Conservation (phyloP, 2,113 vertebrate genomes). For the Cebidichthys violaceus region DNA sequence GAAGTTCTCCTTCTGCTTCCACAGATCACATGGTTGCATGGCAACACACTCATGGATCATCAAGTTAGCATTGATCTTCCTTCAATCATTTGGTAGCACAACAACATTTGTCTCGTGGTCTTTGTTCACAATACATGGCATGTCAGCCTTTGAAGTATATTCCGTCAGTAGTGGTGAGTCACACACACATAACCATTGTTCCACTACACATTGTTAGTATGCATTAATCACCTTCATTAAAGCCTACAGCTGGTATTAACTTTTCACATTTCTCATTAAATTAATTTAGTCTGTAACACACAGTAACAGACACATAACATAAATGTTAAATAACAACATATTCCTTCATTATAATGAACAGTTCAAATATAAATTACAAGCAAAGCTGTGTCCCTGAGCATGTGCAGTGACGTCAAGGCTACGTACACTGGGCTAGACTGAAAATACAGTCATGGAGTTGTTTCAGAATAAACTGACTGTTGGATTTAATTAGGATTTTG, state of each 20-base stretch:
- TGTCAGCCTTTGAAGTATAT: constrained; percentile 23
- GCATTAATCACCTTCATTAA: constrained; percentile 10
- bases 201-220: background rate
- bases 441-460: background rate
- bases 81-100: constrained; percentile 36
- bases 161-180: background rate
- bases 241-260: background rate
- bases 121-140: constrained; percentile 29
- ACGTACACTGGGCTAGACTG: background rate
- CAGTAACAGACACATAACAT: constrained; percentile 18
- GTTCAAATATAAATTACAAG: background rate
- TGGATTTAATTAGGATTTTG: constrained; percentile 23
- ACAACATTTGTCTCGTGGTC: constrained; percentile 31
- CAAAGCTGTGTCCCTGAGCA: constrained; percentile 2
- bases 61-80: constrained; percentile 59
- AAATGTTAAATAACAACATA: background rate
- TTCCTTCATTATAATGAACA: background rate
- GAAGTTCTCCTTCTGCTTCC: constrained; percentile 34
- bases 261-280: constrained; percentile 14
- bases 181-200: constrained; percentile 6
- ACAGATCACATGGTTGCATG: constrained; percentile 60
- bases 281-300: background rate
- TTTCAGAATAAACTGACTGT: constrained; percentile 2
- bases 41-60: constrained; percentile 60
- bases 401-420: background rate